These are phyloP conservation scores for Heterocephalus glaber DNA, from an alignment of 2,113 vertebrate species.

Conservation along the genomic window DNA sequence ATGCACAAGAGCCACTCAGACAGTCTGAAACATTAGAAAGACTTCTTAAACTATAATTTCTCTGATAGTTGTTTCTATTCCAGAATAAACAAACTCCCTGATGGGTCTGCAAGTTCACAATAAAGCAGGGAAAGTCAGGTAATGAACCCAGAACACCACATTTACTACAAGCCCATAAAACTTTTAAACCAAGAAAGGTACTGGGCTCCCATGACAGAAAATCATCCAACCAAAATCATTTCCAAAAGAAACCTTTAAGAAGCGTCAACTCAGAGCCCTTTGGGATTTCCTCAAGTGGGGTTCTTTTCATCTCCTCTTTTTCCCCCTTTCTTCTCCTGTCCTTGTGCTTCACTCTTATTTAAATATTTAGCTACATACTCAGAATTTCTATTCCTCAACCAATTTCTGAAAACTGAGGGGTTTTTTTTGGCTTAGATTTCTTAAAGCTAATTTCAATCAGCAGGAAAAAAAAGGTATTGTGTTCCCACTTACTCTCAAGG, in stretches of 20 bases:
- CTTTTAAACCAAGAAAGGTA: constrained; percentile 1
- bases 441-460: neutral
- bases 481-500: neutral
- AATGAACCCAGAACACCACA: neutral
- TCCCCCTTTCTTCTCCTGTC: neutral
- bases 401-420: neutral
- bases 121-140: constrained; percentile 76
- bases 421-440: neutral
- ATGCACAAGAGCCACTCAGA: constrained; percentile 81
- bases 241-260: neutral
- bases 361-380: neutral
- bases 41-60: constrained; percentile 73
- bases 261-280: neutral
- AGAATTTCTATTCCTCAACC: neutral
- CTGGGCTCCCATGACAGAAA: neutral
- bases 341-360: neutral
- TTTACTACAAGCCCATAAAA: neutral
- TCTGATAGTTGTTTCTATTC: constrained; percentile 72
- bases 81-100: constrained; percentile 81
- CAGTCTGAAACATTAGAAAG: constrained; percentile 78
- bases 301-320: neutral
- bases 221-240: constrained; percentile 14
- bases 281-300: neutral
- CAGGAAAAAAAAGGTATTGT: neutral
- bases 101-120: constrained; percentile 70